A percentile compares a stretch with the other conserved stretches of the same genome.
phyloP scores from a whole-genome alignment of 2,888 invertebrate genomes.

The Buathra laborator region DNA sequence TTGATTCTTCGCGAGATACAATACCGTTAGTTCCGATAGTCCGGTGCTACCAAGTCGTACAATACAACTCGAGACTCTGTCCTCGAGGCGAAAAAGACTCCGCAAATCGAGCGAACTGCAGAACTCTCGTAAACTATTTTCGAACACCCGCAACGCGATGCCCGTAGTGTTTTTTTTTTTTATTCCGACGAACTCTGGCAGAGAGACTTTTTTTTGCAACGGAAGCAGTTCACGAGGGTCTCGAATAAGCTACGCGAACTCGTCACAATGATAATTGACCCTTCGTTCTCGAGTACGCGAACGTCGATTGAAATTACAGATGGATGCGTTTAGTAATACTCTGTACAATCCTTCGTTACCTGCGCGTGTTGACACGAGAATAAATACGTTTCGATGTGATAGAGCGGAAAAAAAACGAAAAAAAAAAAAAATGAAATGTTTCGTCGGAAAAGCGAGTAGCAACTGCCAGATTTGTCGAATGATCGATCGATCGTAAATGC shows the following conservation, averaged over 20 bases:
- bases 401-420: background rate
- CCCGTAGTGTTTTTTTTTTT: background rate
- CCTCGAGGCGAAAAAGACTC: background rate
- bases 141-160: background rate
- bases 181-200: background rate
- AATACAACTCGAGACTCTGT: background rate
- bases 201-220: background rate
- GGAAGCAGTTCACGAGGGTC: background rate
- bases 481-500: conserved; percentile 29
- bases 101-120: background rate
- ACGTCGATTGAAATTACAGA: background rate
- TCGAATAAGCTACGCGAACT: conserved; percentile 29
- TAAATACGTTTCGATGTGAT: background rate
- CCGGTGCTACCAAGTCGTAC: too few relatives aligned
- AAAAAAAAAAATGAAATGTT: background rate
- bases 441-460: conserved; percentile 14
- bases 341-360: background rate
- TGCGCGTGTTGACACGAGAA: background rate
- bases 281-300: conserved; percentile 12
- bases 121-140: background rate
- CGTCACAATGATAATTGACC: conserved; percentile 41
- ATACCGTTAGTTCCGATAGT: conserved; percentile 25
- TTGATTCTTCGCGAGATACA: conserved; percentile 8
- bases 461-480: conserved; percentile 7
- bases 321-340: background rate